Conservation (phyloP, 2,113 vertebrate species). For the Serinus canaria region DNA sequence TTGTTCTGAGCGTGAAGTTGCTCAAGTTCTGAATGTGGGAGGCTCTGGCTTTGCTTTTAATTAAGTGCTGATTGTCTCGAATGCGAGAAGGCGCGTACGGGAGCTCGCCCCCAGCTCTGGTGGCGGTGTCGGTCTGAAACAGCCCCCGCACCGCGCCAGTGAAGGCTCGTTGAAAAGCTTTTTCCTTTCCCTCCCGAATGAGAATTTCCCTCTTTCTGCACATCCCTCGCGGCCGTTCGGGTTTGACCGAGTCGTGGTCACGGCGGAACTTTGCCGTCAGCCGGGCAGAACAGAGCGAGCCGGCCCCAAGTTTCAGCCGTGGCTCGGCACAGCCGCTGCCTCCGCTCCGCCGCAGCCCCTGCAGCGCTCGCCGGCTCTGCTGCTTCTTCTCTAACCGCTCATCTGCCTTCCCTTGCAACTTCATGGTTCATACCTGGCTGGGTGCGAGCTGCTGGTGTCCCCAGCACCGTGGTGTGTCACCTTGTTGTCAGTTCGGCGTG, state of each 20-base stretch:
- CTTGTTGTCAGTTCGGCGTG: background rate
- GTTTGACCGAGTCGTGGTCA: background rate
- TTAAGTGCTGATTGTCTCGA: background rate
- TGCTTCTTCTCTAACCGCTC: accelerated
- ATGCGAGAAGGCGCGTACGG: accelerated
- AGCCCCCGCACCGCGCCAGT: accelerated
- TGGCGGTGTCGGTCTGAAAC: background rate
- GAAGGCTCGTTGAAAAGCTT: background rate
- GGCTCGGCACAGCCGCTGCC: background rate
- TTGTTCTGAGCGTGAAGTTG: background rate
- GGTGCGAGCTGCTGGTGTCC: background rate
- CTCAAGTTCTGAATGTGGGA: background rate
- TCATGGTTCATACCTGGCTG: accelerated
- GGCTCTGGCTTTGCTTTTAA: background rate
- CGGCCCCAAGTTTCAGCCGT: background rate
- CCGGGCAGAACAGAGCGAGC: accelerated
- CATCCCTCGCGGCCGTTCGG: accelerated
- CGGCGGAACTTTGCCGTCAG: background rate
- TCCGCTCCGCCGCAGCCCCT: background rate
- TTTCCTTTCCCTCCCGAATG: background rate
- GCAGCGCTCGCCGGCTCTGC: background rate
- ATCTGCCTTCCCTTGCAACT: background rate
- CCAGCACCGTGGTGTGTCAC: accelerated
- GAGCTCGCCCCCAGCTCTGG: background rate
- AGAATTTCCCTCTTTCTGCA: background rate